These are phyloP conservation scores for Pedionomus torquatus DNA, from an alignment of 2,113 vertebrate species.

Conservation along the genomic window DNA sequence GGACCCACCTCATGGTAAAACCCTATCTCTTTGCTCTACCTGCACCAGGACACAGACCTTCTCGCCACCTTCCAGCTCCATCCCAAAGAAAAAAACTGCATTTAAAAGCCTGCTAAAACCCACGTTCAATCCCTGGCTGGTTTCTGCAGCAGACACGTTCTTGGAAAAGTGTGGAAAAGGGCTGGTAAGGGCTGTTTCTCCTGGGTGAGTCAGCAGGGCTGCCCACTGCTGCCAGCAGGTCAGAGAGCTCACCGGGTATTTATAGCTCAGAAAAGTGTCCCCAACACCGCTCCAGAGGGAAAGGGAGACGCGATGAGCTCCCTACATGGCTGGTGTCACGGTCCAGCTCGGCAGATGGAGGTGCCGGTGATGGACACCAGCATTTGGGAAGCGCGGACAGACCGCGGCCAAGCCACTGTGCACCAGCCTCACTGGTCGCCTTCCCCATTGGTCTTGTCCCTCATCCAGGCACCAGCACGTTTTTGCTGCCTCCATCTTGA, in stretches of 20 bases:
- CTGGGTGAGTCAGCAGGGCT: neutral
- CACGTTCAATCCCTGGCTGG: neutral
- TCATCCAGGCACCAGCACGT: neutral
- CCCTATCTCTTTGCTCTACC: neutral
- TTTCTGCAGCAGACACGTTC: neutral
- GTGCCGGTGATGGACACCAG: conserved; percentile 39
- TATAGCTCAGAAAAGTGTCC: conserved; percentile 16
- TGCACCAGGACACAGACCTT: neutral
- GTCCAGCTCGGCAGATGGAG: neutral
- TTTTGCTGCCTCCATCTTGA: neutral
- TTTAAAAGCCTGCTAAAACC: neutral
- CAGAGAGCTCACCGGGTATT: neutral
- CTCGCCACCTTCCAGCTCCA: neutral
- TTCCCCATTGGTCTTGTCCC: neutral
- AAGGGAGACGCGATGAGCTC: fast-evolving
- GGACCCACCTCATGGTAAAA: neutral
- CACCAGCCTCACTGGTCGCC: neutral
- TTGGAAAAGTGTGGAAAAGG: neutral
- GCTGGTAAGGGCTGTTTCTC: neutral
- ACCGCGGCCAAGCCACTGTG: fast-evolving
- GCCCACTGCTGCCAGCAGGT: neutral
- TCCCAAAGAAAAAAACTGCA: neutral
- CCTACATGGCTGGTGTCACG: neutral
- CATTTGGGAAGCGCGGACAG: neutral
- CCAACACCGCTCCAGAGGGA: neutral